A percentile compares a stretch with the other conserved stretches of the same genome.
Conservation (phyloP, 2,113 vertebrate species). For the Alligator sinensis region DNA sequence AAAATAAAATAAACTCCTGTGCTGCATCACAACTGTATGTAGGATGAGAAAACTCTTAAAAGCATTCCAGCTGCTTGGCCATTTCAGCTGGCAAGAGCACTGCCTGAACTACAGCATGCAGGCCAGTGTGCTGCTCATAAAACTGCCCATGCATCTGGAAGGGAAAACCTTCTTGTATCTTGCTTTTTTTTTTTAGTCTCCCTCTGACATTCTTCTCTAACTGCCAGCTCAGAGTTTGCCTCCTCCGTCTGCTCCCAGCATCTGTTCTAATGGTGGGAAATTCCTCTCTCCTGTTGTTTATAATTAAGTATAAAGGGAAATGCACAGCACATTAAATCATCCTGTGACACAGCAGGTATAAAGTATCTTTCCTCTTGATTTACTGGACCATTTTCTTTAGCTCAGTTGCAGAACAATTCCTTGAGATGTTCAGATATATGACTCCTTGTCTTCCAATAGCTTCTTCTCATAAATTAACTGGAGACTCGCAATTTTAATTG, state of each 20-base stretch:
- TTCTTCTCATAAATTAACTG: background rate
- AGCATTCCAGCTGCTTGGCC: background rate
- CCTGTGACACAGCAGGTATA: constrained; percentile 7
- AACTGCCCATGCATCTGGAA: background rate
- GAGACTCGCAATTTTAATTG: background rate
- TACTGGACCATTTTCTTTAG: background rate
- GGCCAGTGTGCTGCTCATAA: background rate
- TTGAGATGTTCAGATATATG: background rate
- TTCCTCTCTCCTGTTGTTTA: constrained; percentile 1
- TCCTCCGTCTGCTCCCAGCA: background rate
- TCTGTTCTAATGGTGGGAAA: constrained; percentile 9
- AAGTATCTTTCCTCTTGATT: constrained; percentile 21
- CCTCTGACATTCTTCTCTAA: background rate
- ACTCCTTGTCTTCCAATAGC: constrained; percentile 18
- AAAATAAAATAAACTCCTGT: background rate
- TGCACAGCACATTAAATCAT: background rate
- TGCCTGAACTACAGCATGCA: background rate
- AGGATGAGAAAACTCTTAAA: background rate
- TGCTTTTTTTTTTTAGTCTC: background rate
- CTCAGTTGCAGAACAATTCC: constrained; percentile 18
- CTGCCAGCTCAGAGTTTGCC: background rate
- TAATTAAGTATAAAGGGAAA: constrained; percentile 17
- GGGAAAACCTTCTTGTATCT: background rate
- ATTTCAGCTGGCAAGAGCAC: background rate
- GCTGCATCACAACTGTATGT: background rate